Conservation (phyloP, 2,797 vertebrate species). For the Lepus oiostolus region DNA sequence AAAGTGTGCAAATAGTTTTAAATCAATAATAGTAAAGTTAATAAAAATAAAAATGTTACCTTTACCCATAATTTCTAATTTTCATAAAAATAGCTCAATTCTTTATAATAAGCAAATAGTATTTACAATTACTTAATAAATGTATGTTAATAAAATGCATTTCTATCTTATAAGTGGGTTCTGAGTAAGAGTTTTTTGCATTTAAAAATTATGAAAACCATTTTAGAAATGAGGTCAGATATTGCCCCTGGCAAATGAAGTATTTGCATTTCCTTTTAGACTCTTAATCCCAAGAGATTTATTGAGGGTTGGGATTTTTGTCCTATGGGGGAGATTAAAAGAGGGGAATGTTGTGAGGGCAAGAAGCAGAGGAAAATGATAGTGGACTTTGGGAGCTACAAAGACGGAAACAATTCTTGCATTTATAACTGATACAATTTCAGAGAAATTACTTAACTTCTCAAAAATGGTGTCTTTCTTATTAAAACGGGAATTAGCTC, state of each 20-base stretch:
- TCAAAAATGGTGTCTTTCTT: constrained; percentile 44
- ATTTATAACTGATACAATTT: constrained; percentile 42
- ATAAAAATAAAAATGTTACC: constrained; percentile 52
- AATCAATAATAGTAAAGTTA: constrained; percentile 35
- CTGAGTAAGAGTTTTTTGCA: constrained; percentile 1
- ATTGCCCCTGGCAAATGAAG: constrained; percentile 33
- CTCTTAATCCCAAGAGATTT: constrained; percentile 9
- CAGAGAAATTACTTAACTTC: constrained; percentile 7
- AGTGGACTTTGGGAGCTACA: background rate
- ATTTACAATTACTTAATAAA: constrained; percentile 53
- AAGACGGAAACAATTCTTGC: background rate
- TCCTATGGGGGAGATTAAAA: background rate
- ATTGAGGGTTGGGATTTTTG: constrained; percentile 10
- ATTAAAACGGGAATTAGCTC: background rate
- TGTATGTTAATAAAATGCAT: constrained; percentile 2
- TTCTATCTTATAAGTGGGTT: constrained; percentile 44
- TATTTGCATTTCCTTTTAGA: constrained; percentile 61
- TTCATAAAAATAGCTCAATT: constrained; percentile 44
- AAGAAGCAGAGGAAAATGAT: background rate
- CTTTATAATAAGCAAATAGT: constrained; percentile 42
- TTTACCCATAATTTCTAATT: constrained; percentile 59
- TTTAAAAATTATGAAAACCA: constrained; percentile 56
- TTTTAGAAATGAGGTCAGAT: constrained; percentile 17
- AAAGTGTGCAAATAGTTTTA: background rate
- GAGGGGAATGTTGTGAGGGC: background rate